Evolutionary conservation across 92 coral and sea anemone genomes (phyloP).

Genomic region (Diadumene lineata): DNA sequence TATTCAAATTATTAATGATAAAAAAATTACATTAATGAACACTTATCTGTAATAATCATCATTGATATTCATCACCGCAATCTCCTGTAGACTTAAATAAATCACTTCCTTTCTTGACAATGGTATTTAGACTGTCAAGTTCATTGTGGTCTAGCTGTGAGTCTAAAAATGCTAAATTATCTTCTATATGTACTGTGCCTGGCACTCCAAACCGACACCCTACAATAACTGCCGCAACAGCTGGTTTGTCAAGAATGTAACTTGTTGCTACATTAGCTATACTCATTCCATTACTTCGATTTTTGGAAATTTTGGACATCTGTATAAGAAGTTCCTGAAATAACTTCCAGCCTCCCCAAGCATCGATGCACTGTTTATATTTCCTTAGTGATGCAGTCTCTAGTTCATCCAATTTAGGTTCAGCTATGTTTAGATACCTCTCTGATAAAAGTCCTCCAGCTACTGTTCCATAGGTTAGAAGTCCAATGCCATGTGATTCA

Average conservation of each 20-base stretch:
- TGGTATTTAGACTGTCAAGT: constrained; percentile 45
- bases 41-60: no score
- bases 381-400: constrained; percentile 75
- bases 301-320: constrained; percentile 57
- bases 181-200: constrained; percentile 65
- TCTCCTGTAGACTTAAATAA: constrained; percentile 78
- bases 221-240: constrained; percentile 72
- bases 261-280: constrained; percentile 82
- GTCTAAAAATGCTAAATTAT: constrained; percentile 61
- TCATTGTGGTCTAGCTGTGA: constrained; percentile 45
- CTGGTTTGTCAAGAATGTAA: constrained; percentile 77
- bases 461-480: constrained; percentile 72
- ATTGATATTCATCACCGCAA: constrained; percentile 85
- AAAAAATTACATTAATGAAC: no score
- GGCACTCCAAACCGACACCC: constrained; percentile 83
- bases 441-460: constrained; percentile 84
- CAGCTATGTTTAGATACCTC: constrained; percentile 47
- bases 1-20: no score
- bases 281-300: constrained; percentile 50
- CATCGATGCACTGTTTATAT: constrained; percentile 84
- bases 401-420: constrained; percentile 59
- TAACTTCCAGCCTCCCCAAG: constrained; percentile 87
- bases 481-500: constrained; percentile 56
- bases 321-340: constrained; percentile 69
- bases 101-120: constrained; percentile 65